Evolutionary conservation across 2,113 vertebrate species (phyloP).

Genomic region (Ranitomeya imitator): DNA sequence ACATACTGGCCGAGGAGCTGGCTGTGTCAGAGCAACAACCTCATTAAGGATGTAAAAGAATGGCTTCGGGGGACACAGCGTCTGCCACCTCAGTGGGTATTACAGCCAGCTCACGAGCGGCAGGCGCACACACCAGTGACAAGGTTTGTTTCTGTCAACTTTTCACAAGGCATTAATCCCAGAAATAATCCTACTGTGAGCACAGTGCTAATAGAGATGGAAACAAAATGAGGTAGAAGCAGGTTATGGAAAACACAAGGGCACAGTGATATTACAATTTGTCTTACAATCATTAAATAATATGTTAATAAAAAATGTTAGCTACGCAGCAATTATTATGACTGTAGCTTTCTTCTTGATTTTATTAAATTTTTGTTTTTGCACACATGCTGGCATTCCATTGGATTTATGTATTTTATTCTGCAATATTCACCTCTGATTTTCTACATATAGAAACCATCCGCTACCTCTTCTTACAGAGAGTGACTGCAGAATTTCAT

Average conservation of each 20-base stretch:
- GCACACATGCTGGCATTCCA: too few species aligned
- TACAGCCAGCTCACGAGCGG: conserved; percentile 69
- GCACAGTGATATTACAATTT: not conserved
- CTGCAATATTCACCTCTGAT: too few species aligned
- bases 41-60: conserved; percentile 75
- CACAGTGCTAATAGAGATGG: conserved; percentile 56
- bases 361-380: too few species aligned
- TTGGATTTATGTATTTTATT: too few species aligned
- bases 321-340: too few species aligned
- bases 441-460: too few species aligned
- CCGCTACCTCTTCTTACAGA: too few species aligned
- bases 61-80: conserved; percentile 73
- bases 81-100: conserved; percentile 75
- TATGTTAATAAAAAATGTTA: too few species aligned
- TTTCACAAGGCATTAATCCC: conserved; percentile 76
- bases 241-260: conserved; percentile 62
- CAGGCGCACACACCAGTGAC: conserved; percentile 72
- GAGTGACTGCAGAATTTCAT: too few species aligned
- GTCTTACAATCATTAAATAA: not conserved
- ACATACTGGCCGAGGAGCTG: conserved; percentile 72
- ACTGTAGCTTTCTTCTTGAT: too few species aligned
- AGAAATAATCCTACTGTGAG: conserved; percentile 66
- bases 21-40: conserved; percentile 76
- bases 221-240: conserved; percentile 71
- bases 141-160: conserved; percentile 75